phyloP scores from a whole-genome alignment of 1,140 invertebrate genomes.

The Myzus persicae region DNA sequence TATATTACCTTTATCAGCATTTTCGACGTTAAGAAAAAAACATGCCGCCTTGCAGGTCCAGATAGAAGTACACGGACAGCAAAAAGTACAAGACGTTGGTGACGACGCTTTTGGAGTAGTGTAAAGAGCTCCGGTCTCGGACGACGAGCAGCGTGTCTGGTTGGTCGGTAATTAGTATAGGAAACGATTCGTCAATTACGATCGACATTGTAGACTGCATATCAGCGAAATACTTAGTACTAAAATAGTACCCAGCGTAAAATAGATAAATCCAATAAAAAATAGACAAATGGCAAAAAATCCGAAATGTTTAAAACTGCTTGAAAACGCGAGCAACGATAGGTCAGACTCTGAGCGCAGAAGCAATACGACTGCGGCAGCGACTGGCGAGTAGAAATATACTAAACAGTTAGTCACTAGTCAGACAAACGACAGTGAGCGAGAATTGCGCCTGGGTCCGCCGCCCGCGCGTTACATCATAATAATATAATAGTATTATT shows the following conservation, averaged over 20 bases:
- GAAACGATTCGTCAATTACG: neutral
- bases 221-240: neutral
- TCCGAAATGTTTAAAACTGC: neutral
- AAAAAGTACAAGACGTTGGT: slow-evolving; percentile 43
- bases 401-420: neutral
- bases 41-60: slow-evolving; percentile 34
- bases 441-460: neutral
- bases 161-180: neutral
- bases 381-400: neutral
- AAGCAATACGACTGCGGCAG: neutral
- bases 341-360: neutral
- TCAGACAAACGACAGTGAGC: neutral
- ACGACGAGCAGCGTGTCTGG: neutral
- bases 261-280: neutral
- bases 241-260: neutral
- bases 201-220: neutral
- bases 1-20: neutral
- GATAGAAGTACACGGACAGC: slow-evolving; percentile 39
- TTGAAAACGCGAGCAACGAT: neutral
- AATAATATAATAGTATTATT: neutral
- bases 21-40: slow-evolving; percentile 17
- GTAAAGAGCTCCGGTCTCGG: neutral
- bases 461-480: neutral
- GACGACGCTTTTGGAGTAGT: slow-evolving; percentile 35
- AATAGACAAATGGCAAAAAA: neutral